phyloP scores from a whole-genome alignment of 2,888 invertebrate species.

The Cephus rjabovi region DNA sequence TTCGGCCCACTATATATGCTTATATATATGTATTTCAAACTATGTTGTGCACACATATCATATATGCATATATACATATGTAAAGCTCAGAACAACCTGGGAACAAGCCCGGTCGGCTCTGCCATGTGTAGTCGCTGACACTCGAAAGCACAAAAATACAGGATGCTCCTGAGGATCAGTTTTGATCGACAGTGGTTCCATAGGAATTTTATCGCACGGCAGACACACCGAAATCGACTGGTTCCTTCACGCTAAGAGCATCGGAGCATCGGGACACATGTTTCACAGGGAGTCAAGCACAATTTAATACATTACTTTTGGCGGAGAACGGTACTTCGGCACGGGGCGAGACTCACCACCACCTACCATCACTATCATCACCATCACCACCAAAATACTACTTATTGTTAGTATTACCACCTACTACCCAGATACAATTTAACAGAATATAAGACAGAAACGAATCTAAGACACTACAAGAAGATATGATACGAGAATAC shows the following conservation, averaged over 20 bases:
- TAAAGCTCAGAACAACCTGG: not conserved
- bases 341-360: not conserved
- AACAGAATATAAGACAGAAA: not conserved
- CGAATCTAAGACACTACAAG: not conserved
- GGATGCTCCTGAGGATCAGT: not conserved
- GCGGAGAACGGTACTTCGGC: not conserved
- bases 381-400: not conserved
- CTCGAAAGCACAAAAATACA: not conserved
- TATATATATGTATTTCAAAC: not conserved
- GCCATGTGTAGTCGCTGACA: not conserved
- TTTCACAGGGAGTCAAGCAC: not conserved
- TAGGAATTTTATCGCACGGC: not conserved
- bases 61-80: not conserved
- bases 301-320: not conserved
- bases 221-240: not conserved
- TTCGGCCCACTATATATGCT: not conserved
- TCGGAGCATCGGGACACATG: not conserved
- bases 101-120: not conserved
- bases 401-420: not conserved
- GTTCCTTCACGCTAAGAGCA: not conserved
- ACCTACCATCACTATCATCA: not conserved
- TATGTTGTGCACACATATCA: not conserved
- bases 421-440: not conserved
- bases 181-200: not conserved
- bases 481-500: not conserved